Percentiles rank a stretch among this genome's conserved stretches.
These are phyloP conservation scores for Muscicapa adusta DNA, from an alignment of 2,113 vertebrate species.

Conservation along the genomic window DNA sequence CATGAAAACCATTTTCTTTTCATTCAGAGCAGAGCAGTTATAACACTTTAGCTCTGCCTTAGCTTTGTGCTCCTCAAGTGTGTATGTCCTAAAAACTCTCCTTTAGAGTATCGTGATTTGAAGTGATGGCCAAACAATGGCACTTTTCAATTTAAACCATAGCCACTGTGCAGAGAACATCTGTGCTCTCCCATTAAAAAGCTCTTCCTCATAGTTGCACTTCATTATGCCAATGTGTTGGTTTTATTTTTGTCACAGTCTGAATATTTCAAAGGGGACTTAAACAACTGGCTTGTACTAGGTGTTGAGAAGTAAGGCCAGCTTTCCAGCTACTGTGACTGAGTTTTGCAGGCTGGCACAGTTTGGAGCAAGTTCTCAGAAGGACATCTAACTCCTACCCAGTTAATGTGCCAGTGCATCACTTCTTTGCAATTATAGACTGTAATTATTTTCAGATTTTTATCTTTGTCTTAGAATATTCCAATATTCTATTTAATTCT, in stretches of 20 bases:
- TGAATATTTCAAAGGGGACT: neutral
- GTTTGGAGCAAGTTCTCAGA: neutral
- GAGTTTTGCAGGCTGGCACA: neutral
- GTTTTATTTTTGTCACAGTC: neutral
- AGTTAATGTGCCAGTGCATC: neutral
- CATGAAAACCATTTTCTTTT: neutral
- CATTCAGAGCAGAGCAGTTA: neutral
- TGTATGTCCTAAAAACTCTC: neutral
- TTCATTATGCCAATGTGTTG: neutral
- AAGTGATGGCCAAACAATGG: neutral
- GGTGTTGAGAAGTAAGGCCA: neutral
- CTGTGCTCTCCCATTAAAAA: constrained; percentile 32
- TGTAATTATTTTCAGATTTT: neutral
- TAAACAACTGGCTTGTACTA: neutral
- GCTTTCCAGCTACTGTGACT: neutral
- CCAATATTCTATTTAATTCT: neutral
- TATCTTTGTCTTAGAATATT: neutral
- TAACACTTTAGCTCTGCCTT: neutral
- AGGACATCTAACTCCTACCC: neutral
- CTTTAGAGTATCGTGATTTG: neutral
- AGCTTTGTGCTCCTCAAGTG: neutral
- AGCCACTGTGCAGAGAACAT: neutral
- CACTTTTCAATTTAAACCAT: constrained; percentile 14
- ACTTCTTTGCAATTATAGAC: neutral
- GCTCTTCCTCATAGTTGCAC: neutral